Percentiles rank a stretch among this genome's conserved stretches.
These are phyloP conservation scores for Lamproptera curius DNA, from an alignment of 2,888 invertebrate genomes.

Conservation along the genomic window DNA sequence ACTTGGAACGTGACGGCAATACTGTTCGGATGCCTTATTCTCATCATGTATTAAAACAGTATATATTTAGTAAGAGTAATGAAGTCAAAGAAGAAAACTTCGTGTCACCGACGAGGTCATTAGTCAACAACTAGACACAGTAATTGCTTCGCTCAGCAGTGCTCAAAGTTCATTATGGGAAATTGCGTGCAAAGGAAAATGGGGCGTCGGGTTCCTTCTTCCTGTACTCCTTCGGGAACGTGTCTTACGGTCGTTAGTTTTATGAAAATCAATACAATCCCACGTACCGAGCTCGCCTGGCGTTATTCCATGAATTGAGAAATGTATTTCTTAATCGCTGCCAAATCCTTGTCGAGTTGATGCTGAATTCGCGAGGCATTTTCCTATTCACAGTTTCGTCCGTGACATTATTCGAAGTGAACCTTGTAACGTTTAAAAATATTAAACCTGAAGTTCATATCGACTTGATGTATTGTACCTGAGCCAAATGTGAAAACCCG, in stretches of 20 bases:
- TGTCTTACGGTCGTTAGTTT: not conserved
- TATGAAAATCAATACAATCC: slow-evolving; percentile 7
- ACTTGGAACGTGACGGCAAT: too few relatives aligned
- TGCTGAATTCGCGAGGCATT: not conserved
- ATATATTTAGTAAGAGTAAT: too few relatives aligned
- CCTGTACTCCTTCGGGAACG: not conserved
- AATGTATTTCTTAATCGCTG: slow-evolving; percentile 9
- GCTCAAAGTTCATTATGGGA: not conserved
- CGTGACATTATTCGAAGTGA: not conserved
- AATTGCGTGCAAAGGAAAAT: not conserved
- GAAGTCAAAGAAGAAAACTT: not conserved
- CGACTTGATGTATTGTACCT: too few relatives aligned
- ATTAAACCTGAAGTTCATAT: too few relatives aligned
- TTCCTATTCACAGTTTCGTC: not conserved
- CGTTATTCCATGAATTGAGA: slow-evolving; percentile 10
- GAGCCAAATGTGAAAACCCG: too few relatives aligned
- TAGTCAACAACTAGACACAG: not conserved
- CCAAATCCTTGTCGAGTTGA: slow-evolving; percentile 13
- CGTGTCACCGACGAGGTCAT: not conserved
- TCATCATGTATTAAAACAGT: too few relatives aligned
- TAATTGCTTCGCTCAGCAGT: not conserved
- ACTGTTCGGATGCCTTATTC: too few relatives aligned
- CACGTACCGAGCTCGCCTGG: slow-evolving; percentile 1
- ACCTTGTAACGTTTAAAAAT: too few relatives aligned
- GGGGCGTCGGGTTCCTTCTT: not conserved